Base-by-base conservation (phyloP, 2,888 invertebrate species). In the Crepidodera aurea region DNA sequence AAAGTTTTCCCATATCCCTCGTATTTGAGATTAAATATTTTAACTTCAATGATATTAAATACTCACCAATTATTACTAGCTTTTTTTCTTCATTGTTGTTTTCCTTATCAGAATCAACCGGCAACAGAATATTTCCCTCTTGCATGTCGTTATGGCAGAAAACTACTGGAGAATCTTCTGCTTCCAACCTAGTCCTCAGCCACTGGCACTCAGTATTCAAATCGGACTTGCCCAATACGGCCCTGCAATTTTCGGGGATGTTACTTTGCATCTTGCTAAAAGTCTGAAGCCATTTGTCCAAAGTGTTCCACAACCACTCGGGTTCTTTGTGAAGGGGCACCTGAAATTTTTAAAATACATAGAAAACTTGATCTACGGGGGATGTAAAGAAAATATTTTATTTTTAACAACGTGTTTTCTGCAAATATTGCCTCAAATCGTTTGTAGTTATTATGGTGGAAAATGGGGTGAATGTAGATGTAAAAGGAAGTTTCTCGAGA, bases 131-230 rank as follows among this genome's bases (percentile, higher is more conserved):
- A 77, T 88, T 86, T 81, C 94, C 96, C 84, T 96, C 96, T 79
- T 97, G 96, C 83, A 96, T 84, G 76, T 97, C 97, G 78, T 97
- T 97, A 79, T 97, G 97, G 71, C 94, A 95, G 82, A 97, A 97
- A 0, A 94, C 90, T 0, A 96, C 94, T 0, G 94, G 93, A 37
- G 92, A 93, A 0, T 85, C 83, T 0, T 86, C 84, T 0, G 81
- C 77, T 0, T 85, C 83, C 3, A 89, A 77, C 58, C 69, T 84
- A 64, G 85, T 84, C 81, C 85, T 88, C 29, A 94, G 75, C 91
- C 91, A 93, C 10, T 85, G 83, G 0, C 88, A 81, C 78, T 94
- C 93, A 29, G 84, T 83, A 1, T 85, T 84, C 55, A 90, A 85
- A 74, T 92, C 87, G 0, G 75, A 61, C 13, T 69, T 69, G 5